These are phyloP conservation scores for Eueremaeus valkanovi DNA, from an alignment of 2,888 invertebrate species.

Conservation along the genomic window DNA sequence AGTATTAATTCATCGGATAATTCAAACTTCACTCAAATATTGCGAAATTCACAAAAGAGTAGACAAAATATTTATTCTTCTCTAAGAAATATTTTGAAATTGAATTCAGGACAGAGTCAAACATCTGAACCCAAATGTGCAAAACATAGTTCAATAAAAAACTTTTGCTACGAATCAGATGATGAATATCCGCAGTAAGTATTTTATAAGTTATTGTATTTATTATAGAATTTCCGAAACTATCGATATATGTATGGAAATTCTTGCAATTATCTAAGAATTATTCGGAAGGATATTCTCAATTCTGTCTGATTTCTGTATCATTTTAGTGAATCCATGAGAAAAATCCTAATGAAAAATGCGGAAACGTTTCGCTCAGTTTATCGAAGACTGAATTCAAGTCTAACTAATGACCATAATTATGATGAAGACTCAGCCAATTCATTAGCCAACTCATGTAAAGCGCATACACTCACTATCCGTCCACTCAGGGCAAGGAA, in stretches of 20 bases:
- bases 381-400: not conserved
- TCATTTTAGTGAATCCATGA: slow-evolving; percentile 14
- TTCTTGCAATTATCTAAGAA: too few relatives aligned
- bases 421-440: not conserved
- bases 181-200: slow-evolving; percentile 21
- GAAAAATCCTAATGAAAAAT: not conserved
- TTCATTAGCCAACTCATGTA: slow-evolving; percentile 2
- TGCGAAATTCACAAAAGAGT: not conserved
- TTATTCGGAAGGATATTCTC: too few relatives aligned
- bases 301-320: too few relatives aligned
- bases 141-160: not conserved
- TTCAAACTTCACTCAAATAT: not conserved
- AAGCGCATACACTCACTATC: not conserved
- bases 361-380: not conserved
- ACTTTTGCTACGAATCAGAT: not conserved
- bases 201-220: not conserved
- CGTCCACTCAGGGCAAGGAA: slow-evolving; percentile 44
- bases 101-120: not conserved
- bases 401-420: not conserved
- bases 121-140: slow-evolving; percentile 16
- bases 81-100: too few relatives aligned
- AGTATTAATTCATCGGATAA: not conserved
- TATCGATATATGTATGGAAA: too few relatives aligned
- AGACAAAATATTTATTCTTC: not conserved
- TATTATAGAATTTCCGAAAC: too few relatives aligned